A percentile compares a stretch with the other conserved stretches of the same genome.
These are phyloP conservation scores for Oenanthe oenanthe DNA, from an alignment of 2,113 vertebrate genomes.

Conservation along the genomic window DNA sequence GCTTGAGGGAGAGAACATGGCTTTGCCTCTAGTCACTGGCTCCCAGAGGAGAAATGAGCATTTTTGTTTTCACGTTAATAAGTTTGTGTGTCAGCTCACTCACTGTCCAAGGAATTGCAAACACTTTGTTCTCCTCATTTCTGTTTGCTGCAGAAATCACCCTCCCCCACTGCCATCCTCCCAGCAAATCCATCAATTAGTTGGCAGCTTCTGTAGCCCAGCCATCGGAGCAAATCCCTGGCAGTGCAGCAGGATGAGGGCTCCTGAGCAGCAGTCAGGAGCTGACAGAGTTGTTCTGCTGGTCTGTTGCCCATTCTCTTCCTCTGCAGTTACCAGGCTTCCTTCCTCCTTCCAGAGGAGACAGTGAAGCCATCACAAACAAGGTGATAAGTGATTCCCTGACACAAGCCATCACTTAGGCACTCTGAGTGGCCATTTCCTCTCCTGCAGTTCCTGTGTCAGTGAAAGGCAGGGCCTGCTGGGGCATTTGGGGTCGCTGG, in stretches of 20 bases:
- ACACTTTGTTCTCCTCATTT: background rate
- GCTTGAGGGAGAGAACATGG: conserved; percentile 10
- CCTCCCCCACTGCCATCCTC: background rate
- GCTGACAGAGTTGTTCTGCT: background rate
- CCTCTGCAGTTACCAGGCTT: background rate
- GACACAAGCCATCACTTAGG: background rate
- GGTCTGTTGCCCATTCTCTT: background rate
- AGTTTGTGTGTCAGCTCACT: conserved; percentile 6
- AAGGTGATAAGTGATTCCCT: background rate
- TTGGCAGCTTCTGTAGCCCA: background rate
- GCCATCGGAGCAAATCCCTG: background rate
- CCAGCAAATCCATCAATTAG: background rate
- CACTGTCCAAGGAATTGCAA: conserved; percentile 2
- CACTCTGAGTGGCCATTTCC: background rate
- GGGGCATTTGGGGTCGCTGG: background rate
- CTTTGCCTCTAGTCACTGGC: conserved; percentile 17
- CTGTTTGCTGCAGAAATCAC: background rate
- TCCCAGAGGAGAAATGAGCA: conserved; percentile 6
- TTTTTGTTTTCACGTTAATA: conserved; percentile 33
- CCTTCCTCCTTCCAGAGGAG: conserved; percentile 3
- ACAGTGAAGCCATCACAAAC: background rate
- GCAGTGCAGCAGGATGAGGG: background rate
- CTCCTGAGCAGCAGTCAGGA: background rate
- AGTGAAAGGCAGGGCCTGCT: background rate
- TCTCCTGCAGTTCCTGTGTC: background rate